Percentiles rank a stretch among this genome's conserved stretches.
Evolutionary conservation across 2,888 invertebrate species (phyloP).

Genomic region (Embidobia sp.): DNA sequence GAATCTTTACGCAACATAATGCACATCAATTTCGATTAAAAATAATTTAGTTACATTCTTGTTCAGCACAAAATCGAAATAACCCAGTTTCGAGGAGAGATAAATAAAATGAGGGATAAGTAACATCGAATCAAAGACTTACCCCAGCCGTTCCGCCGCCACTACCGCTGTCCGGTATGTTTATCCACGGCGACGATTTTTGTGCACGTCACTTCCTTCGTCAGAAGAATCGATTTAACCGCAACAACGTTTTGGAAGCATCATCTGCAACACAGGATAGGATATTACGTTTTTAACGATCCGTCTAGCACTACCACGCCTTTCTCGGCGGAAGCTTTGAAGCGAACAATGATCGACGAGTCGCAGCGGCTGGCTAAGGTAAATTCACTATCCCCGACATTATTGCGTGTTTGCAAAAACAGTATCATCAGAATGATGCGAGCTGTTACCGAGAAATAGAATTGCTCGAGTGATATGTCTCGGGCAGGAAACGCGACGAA

Average conservation of each 20-base stretch:
- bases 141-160: conserved; percentile 80
- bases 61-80: no score
- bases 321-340: conserved; percentile 36
- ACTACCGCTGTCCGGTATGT: conserved; percentile 80
- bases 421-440: conserved; percentile 55
- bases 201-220: conserved; percentile 74
- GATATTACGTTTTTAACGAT: conserved; percentile 71
- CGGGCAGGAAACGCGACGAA: background rate
- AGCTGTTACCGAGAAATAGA: conserved; percentile 47
- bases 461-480: conserved; percentile 22
- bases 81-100: no score
- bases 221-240: conserved; percentile 68
- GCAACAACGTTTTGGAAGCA: conserved; percentile 71
- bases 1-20: no score
- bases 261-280: conserved; percentile 74
- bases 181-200: conserved; percentile 76
- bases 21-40: no score
- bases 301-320: conserved; percentile 53
- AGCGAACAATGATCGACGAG: conserved; percentile 61
- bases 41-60: no score
- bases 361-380: conserved; percentile 55
- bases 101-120: background rate
- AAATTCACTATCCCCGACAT: conserved; percentile 45
- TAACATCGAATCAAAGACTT: conserved; percentile 63
- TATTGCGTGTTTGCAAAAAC: conserved; percentile 57